These are phyloP conservation scores for Argentina silus DNA, from an alignment of 2,797 vertebrate genomes.

Conservation along the genomic window DNA sequence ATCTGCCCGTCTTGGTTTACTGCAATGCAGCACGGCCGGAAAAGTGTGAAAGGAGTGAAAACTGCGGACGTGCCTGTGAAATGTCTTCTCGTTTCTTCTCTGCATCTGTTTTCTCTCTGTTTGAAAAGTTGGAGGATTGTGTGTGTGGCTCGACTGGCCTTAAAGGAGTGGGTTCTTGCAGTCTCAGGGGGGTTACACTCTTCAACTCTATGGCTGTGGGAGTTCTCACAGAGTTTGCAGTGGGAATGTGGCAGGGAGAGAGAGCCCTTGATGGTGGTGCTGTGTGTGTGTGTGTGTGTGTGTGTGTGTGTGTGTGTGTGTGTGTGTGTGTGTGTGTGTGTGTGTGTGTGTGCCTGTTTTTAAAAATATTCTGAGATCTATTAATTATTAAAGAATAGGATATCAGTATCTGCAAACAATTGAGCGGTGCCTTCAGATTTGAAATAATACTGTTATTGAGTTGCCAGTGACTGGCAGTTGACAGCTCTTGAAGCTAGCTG, in stretches of 20 bases:
- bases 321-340: constrained; percentile 37
- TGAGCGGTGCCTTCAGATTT: constrained; percentile 61
- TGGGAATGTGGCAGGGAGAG: constrained; percentile 66
- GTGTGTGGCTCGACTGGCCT: constrained; percentile 35
- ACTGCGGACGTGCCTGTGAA: constrained; percentile 54
- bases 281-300: constrained; percentile 50
- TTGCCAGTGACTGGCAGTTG: constrained; percentile 50
- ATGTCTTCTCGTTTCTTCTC: constrained; percentile 64
- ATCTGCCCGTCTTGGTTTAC: constrained; percentile 54
- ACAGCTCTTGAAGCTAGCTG: constrained; percentile 53
- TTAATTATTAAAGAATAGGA: constrained; percentile 77
- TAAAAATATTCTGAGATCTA: constrained; percentile 58
- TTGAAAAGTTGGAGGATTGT: constrained; percentile 66
- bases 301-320: constrained; percentile 41
- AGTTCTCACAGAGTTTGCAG: constrained; percentile 73
- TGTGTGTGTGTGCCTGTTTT: constrained; percentile 38
- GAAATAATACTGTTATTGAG: constrained; percentile 67
- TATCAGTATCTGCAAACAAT: constrained; percentile 59
- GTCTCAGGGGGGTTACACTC: constrained; percentile 65
- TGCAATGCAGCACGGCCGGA: constrained; percentile 59
- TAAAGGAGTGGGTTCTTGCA: constrained; percentile 63
- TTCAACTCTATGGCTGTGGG: constrained; percentile 65
- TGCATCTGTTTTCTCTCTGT: constrained; percentile 73
- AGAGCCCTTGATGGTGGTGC: constrained; percentile 50
- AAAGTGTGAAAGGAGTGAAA: constrained; percentile 21